Evolutionary conservation across 1,140 invertebrate species (phyloP), one percentile per base, ranked within the genome.

Genomic region (Caenorhabditis tropicalis): DNA sequence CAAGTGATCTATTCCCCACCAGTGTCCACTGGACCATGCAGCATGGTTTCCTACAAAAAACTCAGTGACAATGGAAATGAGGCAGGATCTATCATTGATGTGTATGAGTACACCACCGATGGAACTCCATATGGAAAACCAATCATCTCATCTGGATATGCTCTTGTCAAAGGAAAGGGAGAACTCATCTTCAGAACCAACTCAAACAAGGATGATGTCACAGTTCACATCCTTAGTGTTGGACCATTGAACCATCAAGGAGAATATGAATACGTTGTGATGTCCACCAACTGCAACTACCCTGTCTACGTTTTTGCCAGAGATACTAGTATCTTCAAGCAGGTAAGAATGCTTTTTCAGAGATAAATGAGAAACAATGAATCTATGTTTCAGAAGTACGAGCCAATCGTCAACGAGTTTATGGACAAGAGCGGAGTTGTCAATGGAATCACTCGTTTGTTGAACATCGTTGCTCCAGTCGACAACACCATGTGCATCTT

Each of bases 21-120:
- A 31, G 83, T 91, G n/a, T 88, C 89, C 16, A 81, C 89, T 48
- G 88, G 87, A 31, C 87, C 90, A 39, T 91, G 90, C 85, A 90
- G 88, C 48, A 88, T 91, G 83, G 88, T 91, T 4, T 81, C 88
- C 36, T 91, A 91, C 80, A 91, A 90, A 46, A 91, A 91, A 58
- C 60, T 91, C 31, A 89, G 90, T 80, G 87, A 89, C 31, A 91
- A 90, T 82, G 86, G 88, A 74, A 89, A 88, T 19, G 33, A n/a
- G 7, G 21, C 65, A 46, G 90, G 90, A 43, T 88, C 89, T 9
- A 87, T 91, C 82, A 91, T 91, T 51, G 90, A 91, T 70, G 86
- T 91, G 46, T 91, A 91, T 70, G 90, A 91, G 65, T 91, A 91
- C 82, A 89, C 89, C 16, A 91, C 90, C 33, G 90, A 91, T 53